These are phyloP conservation scores for Dolichoris vasculosae DNA, from an alignment of 1,140 invertebrate genomes.

Conservation along the genomic window DNA sequence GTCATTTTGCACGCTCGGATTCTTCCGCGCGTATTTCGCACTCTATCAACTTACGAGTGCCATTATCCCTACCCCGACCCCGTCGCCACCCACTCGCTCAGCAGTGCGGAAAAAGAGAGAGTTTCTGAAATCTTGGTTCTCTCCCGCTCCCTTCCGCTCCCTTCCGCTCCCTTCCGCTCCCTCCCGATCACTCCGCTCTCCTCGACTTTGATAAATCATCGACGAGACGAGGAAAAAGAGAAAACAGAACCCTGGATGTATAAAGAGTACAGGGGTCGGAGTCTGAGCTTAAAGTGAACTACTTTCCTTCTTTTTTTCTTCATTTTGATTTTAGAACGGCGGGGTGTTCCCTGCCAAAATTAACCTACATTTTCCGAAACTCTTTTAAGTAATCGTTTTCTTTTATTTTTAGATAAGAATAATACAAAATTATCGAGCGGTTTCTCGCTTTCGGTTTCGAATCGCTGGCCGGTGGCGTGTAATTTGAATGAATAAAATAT, in stretches of 20 bases:
- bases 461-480: slow-evolving; percentile 4
- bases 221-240: slow-evolving; percentile 12
- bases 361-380: slow-evolving; percentile 40
- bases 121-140: slow-evolving; percentile 25
- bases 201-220: slow-evolving; percentile 54
- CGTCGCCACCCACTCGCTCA: slow-evolving; percentile 13
- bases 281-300: slow-evolving; percentile 36
- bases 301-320: slow-evolving; percentile 20
- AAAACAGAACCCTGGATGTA: slow-evolving; percentile 2
- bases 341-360: slow-evolving; percentile 28
- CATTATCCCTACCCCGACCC: not conserved
- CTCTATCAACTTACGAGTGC: slow-evolving; percentile 44
- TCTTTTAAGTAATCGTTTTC: slow-evolving; percentile 22
- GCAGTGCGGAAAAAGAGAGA: slow-evolving; percentile 29
- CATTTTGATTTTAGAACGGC: slow-evolving; percentile 43
- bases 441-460: not conserved
- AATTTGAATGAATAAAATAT: slow-evolving; percentile 29
- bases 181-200: not conserved
- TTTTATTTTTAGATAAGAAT: not conserved
- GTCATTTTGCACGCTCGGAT: slow-evolving; percentile 47
- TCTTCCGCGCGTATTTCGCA: slow-evolving; percentile 46
- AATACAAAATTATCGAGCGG: slow-evolving; percentile 9
- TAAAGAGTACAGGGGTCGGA: slow-evolving; percentile 13
- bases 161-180: not conserved
- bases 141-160: not conserved